phyloP scores from a whole-genome alignment of 2,113 vertebrate genomes.

The Neolamprologus toae region DNA sequence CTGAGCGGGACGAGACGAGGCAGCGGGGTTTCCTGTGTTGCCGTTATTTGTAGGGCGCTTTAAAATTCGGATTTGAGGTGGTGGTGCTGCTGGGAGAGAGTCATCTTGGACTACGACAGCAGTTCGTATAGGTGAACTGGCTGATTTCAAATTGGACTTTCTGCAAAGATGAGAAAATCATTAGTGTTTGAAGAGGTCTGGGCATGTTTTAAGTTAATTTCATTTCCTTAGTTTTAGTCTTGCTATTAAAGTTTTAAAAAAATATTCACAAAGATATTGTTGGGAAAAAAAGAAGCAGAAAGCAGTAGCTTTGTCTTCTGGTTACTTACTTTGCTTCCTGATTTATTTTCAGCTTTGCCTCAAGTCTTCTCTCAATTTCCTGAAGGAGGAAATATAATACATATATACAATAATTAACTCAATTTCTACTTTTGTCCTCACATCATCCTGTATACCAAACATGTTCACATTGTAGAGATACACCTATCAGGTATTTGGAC shows the following conservation, averaged over 20 bases:
- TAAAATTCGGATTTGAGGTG: constrained; percentile 91
- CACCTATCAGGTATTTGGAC: background rate
- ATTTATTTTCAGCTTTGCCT: constrained; percentile 92
- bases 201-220: background rate
- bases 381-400: constrained; percentile 20
- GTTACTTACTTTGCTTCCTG: constrained; percentile 85
- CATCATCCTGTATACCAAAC: background rate
- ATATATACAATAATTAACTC: background rate
- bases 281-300: background rate
- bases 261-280: background rate
- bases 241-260: background rate
- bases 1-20: constrained; percentile 75
- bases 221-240: background rate
- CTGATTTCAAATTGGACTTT: constrained; percentile 67
- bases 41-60: constrained; percentile 91
- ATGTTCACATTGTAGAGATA: background rate
- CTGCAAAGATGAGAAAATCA: constrained; percentile 30
- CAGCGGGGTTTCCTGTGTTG: constrained; percentile 68
- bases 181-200: background rate
- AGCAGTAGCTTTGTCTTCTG: background rate
- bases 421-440: background rate
- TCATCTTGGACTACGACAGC: constrained; percentile 94
- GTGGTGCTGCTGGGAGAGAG: constrained; percentile 83
- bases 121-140: constrained; percentile 79
- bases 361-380: constrained; percentile 95